Conservation (phyloP, 1,140 invertebrate genomes). For the Camponotus floridanus region DNA sequence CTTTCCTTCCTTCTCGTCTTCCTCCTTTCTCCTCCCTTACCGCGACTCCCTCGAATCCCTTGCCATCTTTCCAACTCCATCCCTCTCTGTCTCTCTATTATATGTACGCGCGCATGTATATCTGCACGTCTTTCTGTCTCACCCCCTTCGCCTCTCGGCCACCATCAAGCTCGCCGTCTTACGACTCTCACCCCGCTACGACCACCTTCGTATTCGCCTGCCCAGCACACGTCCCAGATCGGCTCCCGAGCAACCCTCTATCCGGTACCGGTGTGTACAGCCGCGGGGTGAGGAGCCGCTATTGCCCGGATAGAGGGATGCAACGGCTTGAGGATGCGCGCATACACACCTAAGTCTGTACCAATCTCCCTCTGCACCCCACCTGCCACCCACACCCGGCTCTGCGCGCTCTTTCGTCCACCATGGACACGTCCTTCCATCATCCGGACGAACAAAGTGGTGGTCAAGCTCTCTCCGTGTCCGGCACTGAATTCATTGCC, state of each 20-base stretch:
- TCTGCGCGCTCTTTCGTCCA: conserved; percentile 52
- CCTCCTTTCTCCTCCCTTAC: conserved; percentile 49
- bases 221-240: conserved; percentile 81
- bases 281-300: conserved; percentile 21
- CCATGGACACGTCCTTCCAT: conserved; percentile 71
- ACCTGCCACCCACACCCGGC: conserved; percentile 41
- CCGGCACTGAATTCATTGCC: conserved; percentile 44
- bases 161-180: conserved; percentile 63
- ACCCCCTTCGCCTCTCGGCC: conserved; percentile 40
- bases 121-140: conserved; percentile 69
- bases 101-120: conserved; percentile 65
- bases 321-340: conserved; percentile 71
- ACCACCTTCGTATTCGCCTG: conserved; percentile 74
- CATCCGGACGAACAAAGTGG: conserved; percentile 63
- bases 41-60: conserved; percentile 60
- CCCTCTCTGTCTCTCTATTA: conserved; percentile 73
- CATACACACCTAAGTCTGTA: conserved; percentile 65
- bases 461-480: conserved; percentile 64
- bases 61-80: conserved; percentile 60
- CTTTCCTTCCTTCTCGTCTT: conserved; percentile 63
- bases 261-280: conserved; percentile 72
- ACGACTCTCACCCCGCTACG: conserved; percentile 70
- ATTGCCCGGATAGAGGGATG: conserved; percentile 71
- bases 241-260: conserved; percentile 75
- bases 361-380: conserved; percentile 45